phyloP scores from a whole-genome alignment of 2,797 vertebrate genomes.

The Enteromius radiatus region DNA sequence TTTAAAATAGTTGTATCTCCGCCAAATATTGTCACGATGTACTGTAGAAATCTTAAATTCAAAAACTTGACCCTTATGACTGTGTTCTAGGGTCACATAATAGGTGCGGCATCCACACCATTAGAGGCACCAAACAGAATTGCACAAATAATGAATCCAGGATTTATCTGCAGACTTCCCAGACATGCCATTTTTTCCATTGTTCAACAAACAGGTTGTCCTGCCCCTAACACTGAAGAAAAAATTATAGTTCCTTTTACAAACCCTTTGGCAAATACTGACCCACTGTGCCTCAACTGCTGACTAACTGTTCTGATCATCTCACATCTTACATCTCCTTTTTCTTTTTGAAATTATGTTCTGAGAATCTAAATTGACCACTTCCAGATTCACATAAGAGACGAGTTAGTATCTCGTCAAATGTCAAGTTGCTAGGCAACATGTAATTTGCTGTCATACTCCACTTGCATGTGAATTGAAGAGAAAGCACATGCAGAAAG shows the following conservation, averaged over 20 bases:
- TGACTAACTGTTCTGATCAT: neutral
- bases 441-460: constrained; percentile 40
- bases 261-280: neutral
- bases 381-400: constrained; percentile 28
- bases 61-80: no score
- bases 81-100: neutral
- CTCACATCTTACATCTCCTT: neutral
- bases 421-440: constrained; percentile 57
- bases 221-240: neutral
- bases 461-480: constrained; percentile 38
- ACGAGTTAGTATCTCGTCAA: constrained; percentile 43
- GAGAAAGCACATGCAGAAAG: constrained; percentile 7
- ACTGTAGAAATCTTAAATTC: no score
- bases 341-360: constrained; percentile 24
- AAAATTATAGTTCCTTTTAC: neutral
- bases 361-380: constrained; percentile 30
- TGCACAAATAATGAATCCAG: neutral
- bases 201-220: neutral
- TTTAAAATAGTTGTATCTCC: no score
- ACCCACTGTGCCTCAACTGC: neutral
- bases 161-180: no score
- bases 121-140: neutral
- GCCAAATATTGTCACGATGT: no score
- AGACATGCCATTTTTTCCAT: no score
- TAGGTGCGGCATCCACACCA: neutral